Percentiles rank a stretch among this genome's conserved stretches.
Conservation (phyloP, 1,140 invertebrate genomes). For the Leguminivora glycinivorella region DNA sequence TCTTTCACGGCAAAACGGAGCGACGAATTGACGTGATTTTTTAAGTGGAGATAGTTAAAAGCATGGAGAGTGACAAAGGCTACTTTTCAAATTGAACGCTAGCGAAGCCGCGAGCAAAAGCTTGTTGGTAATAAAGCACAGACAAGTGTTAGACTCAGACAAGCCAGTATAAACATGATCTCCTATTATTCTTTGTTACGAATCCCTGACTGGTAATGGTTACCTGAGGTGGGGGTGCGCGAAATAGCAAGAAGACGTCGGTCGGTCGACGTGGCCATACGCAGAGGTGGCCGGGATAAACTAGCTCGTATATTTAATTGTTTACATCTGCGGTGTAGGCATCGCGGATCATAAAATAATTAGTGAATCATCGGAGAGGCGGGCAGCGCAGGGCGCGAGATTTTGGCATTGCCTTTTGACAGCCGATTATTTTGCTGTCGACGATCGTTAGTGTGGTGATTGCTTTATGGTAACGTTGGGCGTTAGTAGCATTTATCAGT, state of each 20-base stretch:
- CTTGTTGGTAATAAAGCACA: background rate
- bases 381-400: constrained; percentile 33
- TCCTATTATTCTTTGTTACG: background rate
- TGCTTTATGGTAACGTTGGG: constrained; percentile 29
- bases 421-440: constrained; percentile 72
- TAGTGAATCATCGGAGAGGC: constrained; percentile 70
- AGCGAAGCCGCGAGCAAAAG: too few species aligned
- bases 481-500: constrained; percentile 1
- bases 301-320: constrained; percentile 42
- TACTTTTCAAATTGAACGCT: too few species aligned
- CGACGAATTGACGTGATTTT: too few species aligned
- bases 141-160: background rate
- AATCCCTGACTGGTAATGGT: background rate
- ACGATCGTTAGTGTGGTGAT: constrained; percentile 58
- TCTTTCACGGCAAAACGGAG: too few species aligned
- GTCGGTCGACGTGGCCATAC: constrained; percentile 44
- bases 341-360: constrained; percentile 67
- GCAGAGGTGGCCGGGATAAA: constrained; percentile 24
- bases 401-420: constrained; percentile 73
- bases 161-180: background rate
- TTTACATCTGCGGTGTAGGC: constrained; percentile 45
- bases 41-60: too few species aligned
- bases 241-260: background rate
- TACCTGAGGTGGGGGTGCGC: background rate
- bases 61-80: too few species aligned